These are phyloP conservation scores for Mesoclemmys tuberculata DNA, from an alignment of 2,113 vertebrate genomes.

Conservation along the genomic window DNA sequence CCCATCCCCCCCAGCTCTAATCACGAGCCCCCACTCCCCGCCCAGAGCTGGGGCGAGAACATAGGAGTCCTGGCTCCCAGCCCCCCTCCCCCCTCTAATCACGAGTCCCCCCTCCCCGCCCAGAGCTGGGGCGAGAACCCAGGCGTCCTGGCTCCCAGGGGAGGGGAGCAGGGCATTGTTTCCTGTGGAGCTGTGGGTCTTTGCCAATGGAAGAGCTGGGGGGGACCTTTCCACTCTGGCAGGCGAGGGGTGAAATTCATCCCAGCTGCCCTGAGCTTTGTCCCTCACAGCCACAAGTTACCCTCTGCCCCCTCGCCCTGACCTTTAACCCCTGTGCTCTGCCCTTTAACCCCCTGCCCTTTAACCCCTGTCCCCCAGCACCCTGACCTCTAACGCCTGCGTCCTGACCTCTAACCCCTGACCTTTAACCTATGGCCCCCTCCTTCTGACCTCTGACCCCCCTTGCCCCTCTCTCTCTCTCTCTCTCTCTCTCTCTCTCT, in stretches of 20 bases:
- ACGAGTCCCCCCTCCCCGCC: too few species aligned
- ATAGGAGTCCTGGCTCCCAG: not conserved
- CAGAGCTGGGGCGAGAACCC: too few species aligned
- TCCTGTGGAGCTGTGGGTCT: too few species aligned
- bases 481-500: not conserved
- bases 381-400: too few species aligned
- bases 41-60: not conserved
- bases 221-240: not conserved
- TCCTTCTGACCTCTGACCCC: too few species aligned
- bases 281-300: not conserved
- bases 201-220: too few species aligned
- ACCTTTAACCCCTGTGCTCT: not conserved
- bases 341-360: not conserved
- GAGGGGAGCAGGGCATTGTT: too few species aligned
- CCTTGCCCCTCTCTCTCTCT: not conserved
- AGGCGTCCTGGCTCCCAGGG: too few species aligned
- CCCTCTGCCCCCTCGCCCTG: not conserved
- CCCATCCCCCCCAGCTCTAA: not conserved
- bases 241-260: not conserved
- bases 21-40: not conserved
- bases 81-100: too few species aligned
- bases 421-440: not conserved
- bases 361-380: not conserved
- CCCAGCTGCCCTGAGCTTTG: not conserved
- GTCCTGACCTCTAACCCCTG: not conserved